Evolutionary conservation across 37 sponge, comb jelly and placozoan species (phyloP), one percentile per base, ranked within the genome.

Genomic region (Oscarella lobularis): DNA sequence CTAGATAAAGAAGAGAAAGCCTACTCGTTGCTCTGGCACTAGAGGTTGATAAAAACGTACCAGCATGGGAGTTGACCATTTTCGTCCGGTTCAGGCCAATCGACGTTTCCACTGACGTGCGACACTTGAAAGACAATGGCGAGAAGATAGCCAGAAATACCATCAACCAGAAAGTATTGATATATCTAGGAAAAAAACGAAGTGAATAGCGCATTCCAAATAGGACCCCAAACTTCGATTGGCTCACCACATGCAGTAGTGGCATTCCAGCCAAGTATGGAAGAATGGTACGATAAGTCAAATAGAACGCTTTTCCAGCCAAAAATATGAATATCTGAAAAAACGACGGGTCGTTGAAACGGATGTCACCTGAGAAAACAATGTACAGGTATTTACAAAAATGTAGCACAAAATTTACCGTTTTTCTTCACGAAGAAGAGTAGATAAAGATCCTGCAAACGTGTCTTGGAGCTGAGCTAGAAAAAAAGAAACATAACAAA

Each of bases 81-180:
- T 20, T 48, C 20, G 20, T 48, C 60, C 9, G 60, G 60, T 27
- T 27, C 14, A 27, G 60, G 60, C 60, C 32, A 1, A 36, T 78
- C 33, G 39, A 84, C 88, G 71, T 91, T 90, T 73, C 88, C 83
- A 67, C 87, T 84, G 73, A 95, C 92, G 76, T 95, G 96, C 31
- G 96, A 95, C 14, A 83, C 80, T 81, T 95, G 96, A 78, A 95
- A 95, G 29, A 86, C 86, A 37, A 95, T 80, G 27, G 96, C 96
- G 66, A 95, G 54, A 90, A 89, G 91, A 81, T 91, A 95, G 79
- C 96, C 88, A 2, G 84, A 84, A 48, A 66, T n/a, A 14, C 85
- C 75, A 67, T 95, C 96, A 39, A 67, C 36, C 20, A 20, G 75
- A 30, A 39, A 32, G n/a, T 34, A 38, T 20, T 34, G 39, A 76